Base-by-base conservation (phyloP, 1,140 invertebrate genomes). In the Diprion similis region DNA sequence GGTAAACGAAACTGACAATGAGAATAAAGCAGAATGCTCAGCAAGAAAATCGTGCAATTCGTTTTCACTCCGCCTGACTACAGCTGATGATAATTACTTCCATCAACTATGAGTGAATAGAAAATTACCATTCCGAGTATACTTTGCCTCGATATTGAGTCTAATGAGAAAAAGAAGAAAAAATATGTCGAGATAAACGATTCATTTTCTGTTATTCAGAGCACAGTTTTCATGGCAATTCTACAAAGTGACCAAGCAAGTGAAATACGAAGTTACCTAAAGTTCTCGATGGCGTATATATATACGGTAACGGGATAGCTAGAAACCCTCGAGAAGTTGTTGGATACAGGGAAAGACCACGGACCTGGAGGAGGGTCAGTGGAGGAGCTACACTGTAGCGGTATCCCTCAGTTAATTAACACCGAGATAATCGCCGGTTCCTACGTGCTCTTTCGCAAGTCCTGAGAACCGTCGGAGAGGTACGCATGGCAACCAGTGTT, bases 351-450 rank as follows among this genome's bases (percentile, higher is more conserved):
- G 11, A 59, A 59, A 37, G 24, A 37, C 6, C 24, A 6, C 24
- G 24, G 6, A 4, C 24, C 24, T 37, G 24, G 24, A 37, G 24
- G 24, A 37, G 24, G 24, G 24, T 37, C 24, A 8, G 4, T 59
- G 51, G 51, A 59, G 11, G 11, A 59, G 51, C 9, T 37, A 17
- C 51, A 59, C n/a, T 9, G 51, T 59, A 13, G 51, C 51, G n/a
- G n/a, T 17, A 59, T 13, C 51, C n/a, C n/a, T 59, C n/a, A 59
- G 51, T 59, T 59, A 59, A 59, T 59, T 59, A 59, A 59, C 51
- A 59, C 51, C n/a, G 51, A 59, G 51, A 59, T 59, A 59, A 13
- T 59, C 8, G n/a, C 51, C 11, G 51, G 11, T 59, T 59, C 51
- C 51, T 13, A 59, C 11, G 51, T 59, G 51, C 51, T 59, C 51